Evolutionary conservation across 2,797 vertebrate genomes (phyloP).

Genomic region (Lacerta viridis): DNA sequence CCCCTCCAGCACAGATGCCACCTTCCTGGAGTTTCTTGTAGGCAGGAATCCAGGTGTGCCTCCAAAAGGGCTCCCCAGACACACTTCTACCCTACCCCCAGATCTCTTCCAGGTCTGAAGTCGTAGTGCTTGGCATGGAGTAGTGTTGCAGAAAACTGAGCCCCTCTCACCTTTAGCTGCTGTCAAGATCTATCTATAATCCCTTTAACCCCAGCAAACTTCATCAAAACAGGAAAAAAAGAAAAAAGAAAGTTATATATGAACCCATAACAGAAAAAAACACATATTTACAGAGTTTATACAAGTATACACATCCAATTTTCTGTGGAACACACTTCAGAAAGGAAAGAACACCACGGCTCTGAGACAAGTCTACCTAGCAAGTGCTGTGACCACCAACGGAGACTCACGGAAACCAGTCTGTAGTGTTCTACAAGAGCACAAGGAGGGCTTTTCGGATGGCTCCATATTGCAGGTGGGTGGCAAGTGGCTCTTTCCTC

Average conservation of each 20-base stretch:
- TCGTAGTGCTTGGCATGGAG: constrained; percentile 64
- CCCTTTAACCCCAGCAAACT: constrained; percentile 92
- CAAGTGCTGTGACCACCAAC: constrained; percentile 81
- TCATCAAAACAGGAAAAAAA: constrained; percentile 77
- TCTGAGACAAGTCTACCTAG: constrained; percentile 80
- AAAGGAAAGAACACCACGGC: constrained; percentile 84
- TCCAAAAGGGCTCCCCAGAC: constrained; percentile 43
- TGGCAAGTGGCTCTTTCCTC: constrained; percentile 82
- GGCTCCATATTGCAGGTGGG: constrained; percentile 77
- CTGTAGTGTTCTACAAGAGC: constrained; percentile 84
- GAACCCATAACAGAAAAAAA: constrained; percentile 81
- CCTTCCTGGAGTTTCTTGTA: constrained; percentile 56
- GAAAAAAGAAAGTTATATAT: constrained; percentile 77
- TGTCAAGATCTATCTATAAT: constrained; percentile 84
- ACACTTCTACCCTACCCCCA: constrained; percentile 52
- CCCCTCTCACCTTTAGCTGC: constrained; percentile 88
- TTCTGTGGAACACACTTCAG: constrained; percentile 83
- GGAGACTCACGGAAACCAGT: constrained; percentile 78
- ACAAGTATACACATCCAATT: constrained; percentile 89
- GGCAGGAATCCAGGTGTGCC: constrained; percentile 57
- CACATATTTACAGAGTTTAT: constrained; percentile 88
- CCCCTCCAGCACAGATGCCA: constrained; percentile 56
- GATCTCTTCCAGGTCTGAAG: constrained; percentile 41
- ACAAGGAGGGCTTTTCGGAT: constrained; percentile 75
- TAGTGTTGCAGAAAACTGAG: constrained; percentile 87